phyloP scores from a whole-genome alignment of 2,113 vertebrate genomes.

The Gallinago undulata region DNA sequence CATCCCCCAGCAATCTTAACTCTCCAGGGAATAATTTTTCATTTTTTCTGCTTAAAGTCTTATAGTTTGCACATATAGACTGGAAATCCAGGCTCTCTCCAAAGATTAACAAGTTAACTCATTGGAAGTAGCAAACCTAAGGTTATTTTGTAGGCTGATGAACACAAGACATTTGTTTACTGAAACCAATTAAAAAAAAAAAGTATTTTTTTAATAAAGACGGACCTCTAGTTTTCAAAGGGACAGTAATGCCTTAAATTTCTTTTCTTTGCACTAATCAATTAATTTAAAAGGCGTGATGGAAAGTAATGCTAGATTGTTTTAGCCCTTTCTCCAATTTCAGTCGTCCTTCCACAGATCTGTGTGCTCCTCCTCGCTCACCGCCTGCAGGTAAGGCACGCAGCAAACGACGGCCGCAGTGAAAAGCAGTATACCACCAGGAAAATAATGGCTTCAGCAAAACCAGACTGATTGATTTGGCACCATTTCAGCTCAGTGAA shows the following conservation, averaged over 20 bases:
- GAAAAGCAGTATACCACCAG: background rate
- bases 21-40: background rate
- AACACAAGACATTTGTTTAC: background rate
- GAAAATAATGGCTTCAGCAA: background rate
- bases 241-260: background rate
- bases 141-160: background rate
- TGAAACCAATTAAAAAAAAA: background rate
- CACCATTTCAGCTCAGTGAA: background rate
- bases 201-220: background rate
- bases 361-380: background rate
- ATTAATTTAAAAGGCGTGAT: background rate
- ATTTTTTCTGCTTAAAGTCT: background rate
- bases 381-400: fast-evolving
- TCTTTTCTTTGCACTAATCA: background rate
- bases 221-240: background rate
- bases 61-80: background rate
- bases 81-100: background rate
- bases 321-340: background rate
- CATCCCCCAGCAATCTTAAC: background rate
- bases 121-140: background rate
- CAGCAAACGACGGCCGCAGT: background rate
- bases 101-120: constrained; percentile 20
- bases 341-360: background rate
- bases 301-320: background rate
- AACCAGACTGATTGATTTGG: background rate